These are phyloP conservation scores for Drosophila paulistorum DNA, from an alignment of 1,140 invertebrate genomes.

Conservation along the genomic window DNA sequence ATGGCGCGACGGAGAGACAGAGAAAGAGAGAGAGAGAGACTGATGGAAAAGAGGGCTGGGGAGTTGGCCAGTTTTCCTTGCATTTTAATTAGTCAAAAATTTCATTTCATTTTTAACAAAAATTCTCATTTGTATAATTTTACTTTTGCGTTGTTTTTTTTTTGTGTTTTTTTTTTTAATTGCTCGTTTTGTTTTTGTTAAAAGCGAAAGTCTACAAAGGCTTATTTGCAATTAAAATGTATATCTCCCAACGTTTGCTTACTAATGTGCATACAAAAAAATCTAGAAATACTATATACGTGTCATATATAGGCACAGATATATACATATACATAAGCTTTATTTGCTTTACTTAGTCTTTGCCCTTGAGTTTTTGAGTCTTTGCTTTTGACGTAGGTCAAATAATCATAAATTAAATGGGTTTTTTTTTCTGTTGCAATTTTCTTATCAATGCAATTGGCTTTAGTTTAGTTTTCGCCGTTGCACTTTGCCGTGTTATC, in stretches of 20 bases:
- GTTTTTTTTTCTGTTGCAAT: conserved; percentile 8
- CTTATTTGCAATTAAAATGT: conserved; percentile 32
- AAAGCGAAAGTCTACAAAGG: conserved; percentile 71
- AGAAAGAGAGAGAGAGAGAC: conserved; percentile 11
- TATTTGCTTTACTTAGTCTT: conserved; percentile 2
- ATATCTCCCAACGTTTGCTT: conserved; percentile 3
- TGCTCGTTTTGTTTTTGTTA: conserved; percentile 24
- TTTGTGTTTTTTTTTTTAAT: neutral
- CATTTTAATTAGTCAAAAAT: conserved; percentile 17
- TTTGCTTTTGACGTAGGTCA: conserved; percentile 58
- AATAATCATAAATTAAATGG: conserved; percentile 55
- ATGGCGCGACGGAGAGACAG: neutral
- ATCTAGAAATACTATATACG: neutral
- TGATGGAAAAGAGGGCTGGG: neutral
- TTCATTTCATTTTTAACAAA: conserved; percentile 41
- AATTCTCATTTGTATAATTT: conserved; percentile 29
- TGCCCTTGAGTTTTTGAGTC: conserved; percentile 26
- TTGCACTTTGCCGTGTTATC: conserved; percentile 66
- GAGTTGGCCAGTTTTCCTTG: conserved; percentile 8
- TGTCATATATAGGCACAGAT: conserved; percentile 1
- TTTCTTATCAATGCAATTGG: conserved; percentile 61
- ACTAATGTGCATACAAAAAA: neutral
- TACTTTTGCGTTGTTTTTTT: conserved; percentile 2
- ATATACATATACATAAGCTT: neutral
- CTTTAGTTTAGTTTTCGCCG: conserved; percentile 41